Evolutionary conservation across 2,797 vertebrate genomes (phyloP), one percentile per base, ranked within the genome.

Genomic region (Gadopsis bispinosus): DNA sequence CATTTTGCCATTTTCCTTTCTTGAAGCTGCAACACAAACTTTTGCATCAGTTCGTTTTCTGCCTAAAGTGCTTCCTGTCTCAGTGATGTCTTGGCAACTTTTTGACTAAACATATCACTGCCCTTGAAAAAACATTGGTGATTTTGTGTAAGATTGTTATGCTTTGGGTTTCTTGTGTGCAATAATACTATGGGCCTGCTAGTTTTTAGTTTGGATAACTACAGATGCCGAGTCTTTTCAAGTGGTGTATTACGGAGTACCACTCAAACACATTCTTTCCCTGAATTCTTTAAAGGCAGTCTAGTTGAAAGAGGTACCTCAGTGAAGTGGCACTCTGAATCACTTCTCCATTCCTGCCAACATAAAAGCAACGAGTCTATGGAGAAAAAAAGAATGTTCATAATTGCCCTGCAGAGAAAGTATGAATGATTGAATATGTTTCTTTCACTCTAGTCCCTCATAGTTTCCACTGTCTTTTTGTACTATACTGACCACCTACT

Each of bases 311-410:
- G 89, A 56, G 70, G 64, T 62, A 70, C 79, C 59, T 85, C 79
- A 69, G 64, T 86, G 69, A 80, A 87, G 80, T 81, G 80, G 76
- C 63, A 63, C 73, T 83, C 79, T 69, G 70, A 79, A 81, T 79
- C 78, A 66, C 75, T 70, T 81, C 77, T 85, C 64, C 75, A 17
- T 83, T 81, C 83, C 85, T 88, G 82, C 69, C 77, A 83, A 89
- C 89, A 91, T 85, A 79, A 94, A 92, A 93, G 88, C 72, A 83
- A 39, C 53, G 48, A 29, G 63, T 83, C 69, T 78, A 45, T 77
- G 63, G 79, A 26, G 83, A 81, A 68, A 75, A 83, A 75, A 73
- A 61, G 54, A 85, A 81, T 47, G 72, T 73, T 81, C 41, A 86
- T 87, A 89, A 90, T 85, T 88, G 76, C 84, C 69, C 26, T 7